Evolutionary conservation across 2,113 vertebrate genomes (phyloP).

Genomic region (Zapornia atra): DNA sequence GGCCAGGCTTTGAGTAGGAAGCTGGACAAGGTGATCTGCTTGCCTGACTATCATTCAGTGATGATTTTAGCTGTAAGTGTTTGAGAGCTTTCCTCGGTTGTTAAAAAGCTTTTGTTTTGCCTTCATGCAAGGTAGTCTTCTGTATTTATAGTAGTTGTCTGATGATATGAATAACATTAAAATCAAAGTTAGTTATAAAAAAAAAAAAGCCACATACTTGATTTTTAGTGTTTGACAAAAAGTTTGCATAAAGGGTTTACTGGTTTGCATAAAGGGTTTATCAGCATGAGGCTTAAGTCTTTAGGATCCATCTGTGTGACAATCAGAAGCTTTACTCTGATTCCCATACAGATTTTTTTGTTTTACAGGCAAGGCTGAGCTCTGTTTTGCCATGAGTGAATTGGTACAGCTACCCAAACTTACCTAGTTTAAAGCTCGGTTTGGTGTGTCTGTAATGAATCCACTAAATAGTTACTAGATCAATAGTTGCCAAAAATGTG

Average conservation of each 20-base stretch:
- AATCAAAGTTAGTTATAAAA: background rate
- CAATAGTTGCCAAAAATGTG: background rate
- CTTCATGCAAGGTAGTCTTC: background rate
- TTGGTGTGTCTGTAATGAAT: background rate
- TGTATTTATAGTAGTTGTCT: background rate
- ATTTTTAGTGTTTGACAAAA: background rate
- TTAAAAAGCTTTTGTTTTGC: background rate
- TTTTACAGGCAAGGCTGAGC: background rate
- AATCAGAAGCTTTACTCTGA: background rate
- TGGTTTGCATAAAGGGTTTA: background rate
- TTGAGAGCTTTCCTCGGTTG: background rate
- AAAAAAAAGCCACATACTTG: background rate
- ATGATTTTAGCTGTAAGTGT: background rate
- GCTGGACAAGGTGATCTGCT: background rate
- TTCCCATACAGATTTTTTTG: background rate
- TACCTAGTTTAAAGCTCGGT: background rate
- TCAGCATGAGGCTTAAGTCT: background rate
- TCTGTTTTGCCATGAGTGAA: background rate
- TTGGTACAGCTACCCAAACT: background rate
- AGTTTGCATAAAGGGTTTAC: background rate
- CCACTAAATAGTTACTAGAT: background rate
- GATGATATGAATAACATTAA: background rate
- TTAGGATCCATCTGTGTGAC: background rate
- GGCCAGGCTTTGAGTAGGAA: background rate
- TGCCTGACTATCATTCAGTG: background rate